A percentile compares a stretch with the other conserved stretches of the same genome.
phyloP scores from a whole-genome alignment of 2,888 invertebrate species.

The Lysandra bellargus region DNA sequence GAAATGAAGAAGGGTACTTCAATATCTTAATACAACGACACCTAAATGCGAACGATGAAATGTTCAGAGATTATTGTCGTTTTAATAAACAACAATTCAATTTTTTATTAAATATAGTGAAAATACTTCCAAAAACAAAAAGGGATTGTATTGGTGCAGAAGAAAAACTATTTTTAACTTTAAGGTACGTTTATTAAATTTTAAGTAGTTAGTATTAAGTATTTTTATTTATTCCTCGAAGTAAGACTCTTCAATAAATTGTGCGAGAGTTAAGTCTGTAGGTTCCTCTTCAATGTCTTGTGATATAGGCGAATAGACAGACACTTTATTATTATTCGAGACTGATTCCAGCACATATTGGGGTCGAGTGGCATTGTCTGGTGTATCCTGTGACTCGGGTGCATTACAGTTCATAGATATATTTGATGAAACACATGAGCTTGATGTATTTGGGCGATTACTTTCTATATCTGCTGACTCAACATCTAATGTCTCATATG shows the following conservation, averaged over 20 bases:
- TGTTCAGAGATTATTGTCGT: slow-evolving; percentile 28
- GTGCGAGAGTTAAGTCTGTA: slow-evolving; percentile 3
- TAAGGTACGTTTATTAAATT: background rate
- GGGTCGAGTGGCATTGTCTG: slow-evolving; percentile 6
- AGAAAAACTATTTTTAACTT: background rate
- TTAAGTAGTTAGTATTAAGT: slow-evolving; percentile 1
- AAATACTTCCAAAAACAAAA: background rate
- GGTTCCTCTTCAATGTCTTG: background rate
- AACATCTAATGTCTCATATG: background rate
- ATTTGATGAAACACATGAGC: slow-evolving; percentile 3
- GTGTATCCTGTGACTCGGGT: background rate
- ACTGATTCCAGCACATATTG: slow-evolving; percentile 15
- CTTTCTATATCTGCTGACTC: slow-evolving; percentile 1
- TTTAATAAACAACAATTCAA: slow-evolving; percentile 22
- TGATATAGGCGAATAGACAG: background rate
- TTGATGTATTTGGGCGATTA: slow-evolving; percentile 8
- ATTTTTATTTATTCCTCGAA: background rate
- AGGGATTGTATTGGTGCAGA: background rate
- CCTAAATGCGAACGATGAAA: slow-evolving; percentile 24
- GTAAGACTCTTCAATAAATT: slow-evolving; percentile 1
- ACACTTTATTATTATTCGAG: background rate
- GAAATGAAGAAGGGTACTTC: background rate
- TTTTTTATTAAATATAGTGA: slow-evolving; percentile 24
- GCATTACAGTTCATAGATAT: slow-evolving; percentile 5
- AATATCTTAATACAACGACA: slow-evolving; percentile 19